Conservation (phyloP, 2,113 vertebrate species). For the Miniopterus natalensis region DNA sequence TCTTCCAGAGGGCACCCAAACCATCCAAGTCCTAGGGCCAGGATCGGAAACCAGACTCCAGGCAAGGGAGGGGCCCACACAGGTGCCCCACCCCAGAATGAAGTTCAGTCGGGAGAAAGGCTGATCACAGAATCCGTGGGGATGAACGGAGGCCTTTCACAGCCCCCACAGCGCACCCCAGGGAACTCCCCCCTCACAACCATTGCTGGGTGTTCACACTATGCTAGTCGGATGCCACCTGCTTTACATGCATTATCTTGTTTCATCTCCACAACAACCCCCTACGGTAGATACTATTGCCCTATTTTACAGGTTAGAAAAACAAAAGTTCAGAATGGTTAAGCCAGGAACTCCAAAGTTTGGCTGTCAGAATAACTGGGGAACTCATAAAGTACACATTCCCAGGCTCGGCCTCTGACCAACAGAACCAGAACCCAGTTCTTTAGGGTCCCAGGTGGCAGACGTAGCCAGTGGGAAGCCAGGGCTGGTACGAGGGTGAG, state of each 20-base stretch:
- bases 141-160: background rate
- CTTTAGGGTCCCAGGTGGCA: background rate
- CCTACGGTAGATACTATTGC: background rate
- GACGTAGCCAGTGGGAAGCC: background rate
- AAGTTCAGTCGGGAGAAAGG: background rate
- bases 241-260: background rate
- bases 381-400: background rate
- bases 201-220: background rate
- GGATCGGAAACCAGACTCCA: background rate
- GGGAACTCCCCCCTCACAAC: background rate
- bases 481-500: background rate
- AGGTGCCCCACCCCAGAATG: too few relatives aligned
- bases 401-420: background rate
- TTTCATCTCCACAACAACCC: background rate
- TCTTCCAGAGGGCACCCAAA: background rate
- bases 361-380: background rate
- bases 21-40: background rate
- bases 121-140: background rate
- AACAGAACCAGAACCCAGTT: background rate
- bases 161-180: background rate
- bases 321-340: background rate
- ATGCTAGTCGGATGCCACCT: fast-evolving
- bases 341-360: background rate
- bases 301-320: background rate
- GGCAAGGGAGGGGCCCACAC: background rate